phyloP scores from a whole-genome alignment of 1,140 invertebrate genomes.

The Teleogryllus occipitalis region DNA sequence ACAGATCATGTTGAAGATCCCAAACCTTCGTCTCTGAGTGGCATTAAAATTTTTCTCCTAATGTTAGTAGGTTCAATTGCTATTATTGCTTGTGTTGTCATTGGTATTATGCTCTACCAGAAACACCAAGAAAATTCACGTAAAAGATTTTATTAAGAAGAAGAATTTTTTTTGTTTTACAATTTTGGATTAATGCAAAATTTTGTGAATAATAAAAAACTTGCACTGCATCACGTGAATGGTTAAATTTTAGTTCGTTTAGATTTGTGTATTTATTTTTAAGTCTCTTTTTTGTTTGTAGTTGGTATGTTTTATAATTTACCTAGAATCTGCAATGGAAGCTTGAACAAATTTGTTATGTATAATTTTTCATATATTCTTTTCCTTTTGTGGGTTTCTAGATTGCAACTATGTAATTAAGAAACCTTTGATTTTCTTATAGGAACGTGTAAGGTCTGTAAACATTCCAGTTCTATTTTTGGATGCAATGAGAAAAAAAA shows the following conservation, averaged over 20 bases:
- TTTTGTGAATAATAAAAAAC: background rate
- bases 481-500: too few relatives aligned
- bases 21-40: constrained; percentile 70
- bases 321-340: too few relatives aligned
- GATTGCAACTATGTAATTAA: too few relatives aligned
- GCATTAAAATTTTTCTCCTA: constrained; percentile 80
- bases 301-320: too few relatives aligned
- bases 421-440: too few relatives aligned
- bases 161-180: background rate
- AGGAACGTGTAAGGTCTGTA: too few relatives aligned
- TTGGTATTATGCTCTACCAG: constrained; percentile 85
- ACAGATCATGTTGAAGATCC: constrained; percentile 79
- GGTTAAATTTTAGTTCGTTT: background rate
- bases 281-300: too few relatives aligned
- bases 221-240: background rate
- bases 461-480: too few relatives aligned
- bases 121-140: constrained; percentile 80
- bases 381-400: too few relatives aligned
- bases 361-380: too few relatives aligned
- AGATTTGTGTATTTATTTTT: background rate
- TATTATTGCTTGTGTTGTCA: constrained; percentile 67
- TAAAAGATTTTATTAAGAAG: constrained; percentile 76
- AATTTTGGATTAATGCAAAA: background rate
- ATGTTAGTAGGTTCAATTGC: constrained; percentile 71
- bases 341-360: too few relatives aligned